Evolutionary conservation across 2,113 vertebrate genomes (phyloP), one percentile per base, ranked within the genome.

Genomic region (Sisor rabdophorus): DNA sequence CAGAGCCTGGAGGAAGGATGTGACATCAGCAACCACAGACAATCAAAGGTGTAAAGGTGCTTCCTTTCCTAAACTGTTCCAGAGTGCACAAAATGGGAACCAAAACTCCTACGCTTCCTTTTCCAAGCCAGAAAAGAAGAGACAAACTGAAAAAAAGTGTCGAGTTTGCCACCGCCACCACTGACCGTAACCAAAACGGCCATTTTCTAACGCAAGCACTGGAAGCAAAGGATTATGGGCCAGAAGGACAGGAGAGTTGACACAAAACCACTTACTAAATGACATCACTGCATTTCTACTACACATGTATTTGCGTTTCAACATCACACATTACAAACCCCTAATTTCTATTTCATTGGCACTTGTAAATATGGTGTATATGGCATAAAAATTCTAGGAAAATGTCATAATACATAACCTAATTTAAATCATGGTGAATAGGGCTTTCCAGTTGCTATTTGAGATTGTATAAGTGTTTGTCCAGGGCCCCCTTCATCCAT

Each of bases 41-140:
- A 98, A 97, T 97, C 93, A 95, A 95, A 98, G 95, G 94, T 95
- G 94, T 93, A 94, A 97, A 96, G 95, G 95, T 97, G 95, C 93
- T 97, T 97, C 95, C 95, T 97, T 96, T 93, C 94, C 92, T 92
- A 93, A 95, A 95, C 94, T 90, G 93, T 92, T 94, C 92, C 90
- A 92, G 91, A 92, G 64, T 92, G 90, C 83, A 90, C 86, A 92
- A 93, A 94, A 91, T 92, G 90, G 92, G 91, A 96, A 93, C 93
- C 90, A 93, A 95, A 95, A 93, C 91, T 90, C 87, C 89, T 88
- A 91, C 86, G 88, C 92, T 95, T 94, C 90, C 92, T 79, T 81
- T 77, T 81, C 71, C 80, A 11, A 16, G 69, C 71, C 78, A 78
- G 64, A 80, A 77, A 47, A 65, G 58, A 60, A 77, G 69, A 75